Conservation (phyloP, 1,140 invertebrate species). For the Diabrotica virgifera region DNA sequence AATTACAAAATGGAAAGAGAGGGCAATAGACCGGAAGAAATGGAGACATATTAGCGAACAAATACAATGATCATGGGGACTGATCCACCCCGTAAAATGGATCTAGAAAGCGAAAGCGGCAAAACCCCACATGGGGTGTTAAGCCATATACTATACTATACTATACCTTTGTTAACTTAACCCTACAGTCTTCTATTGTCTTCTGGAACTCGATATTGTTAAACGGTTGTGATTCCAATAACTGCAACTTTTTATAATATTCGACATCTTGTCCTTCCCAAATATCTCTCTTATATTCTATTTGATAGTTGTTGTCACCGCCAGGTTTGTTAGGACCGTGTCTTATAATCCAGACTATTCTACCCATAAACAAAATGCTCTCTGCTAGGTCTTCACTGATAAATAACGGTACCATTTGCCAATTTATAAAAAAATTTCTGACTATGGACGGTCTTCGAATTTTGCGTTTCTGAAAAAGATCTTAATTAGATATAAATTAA, state of each 20-base stretch:
- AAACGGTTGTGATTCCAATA: conserved; percentile 35
- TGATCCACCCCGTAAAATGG: no score
- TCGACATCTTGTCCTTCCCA: conserved; percentile 70
- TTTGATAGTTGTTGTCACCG: conserved; percentile 32
- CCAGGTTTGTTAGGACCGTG: conserved; percentile 39
- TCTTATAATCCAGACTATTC: conserved; percentile 45
- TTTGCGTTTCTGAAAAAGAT: conserved; percentile 28
- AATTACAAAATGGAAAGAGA: no score
- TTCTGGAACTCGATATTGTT: conserved; percentile 61
- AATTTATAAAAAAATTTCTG: conserved; percentile 43
- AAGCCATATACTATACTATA: no score
- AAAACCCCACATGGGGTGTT: no score
- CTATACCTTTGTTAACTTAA: conserved; percentile 64
- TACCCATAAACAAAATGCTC: conserved; percentile 46
- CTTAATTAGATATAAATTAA: no score
- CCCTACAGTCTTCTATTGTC: conserved; percentile 68
- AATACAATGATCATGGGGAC: no score
- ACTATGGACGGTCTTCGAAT: conserved; percentile 36
- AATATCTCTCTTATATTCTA: conserved; percentile 45
- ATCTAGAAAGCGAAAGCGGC: no score
- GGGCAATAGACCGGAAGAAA: no score
- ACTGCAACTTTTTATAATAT: conserved; percentile 58
- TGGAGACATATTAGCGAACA: no score
- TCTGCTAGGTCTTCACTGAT: conserved; percentile 43
- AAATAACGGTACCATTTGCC: conserved; percentile 41